Conservation (phyloP, 2,888 invertebrate genomes). For the Amaurobius ferox region DNA sequence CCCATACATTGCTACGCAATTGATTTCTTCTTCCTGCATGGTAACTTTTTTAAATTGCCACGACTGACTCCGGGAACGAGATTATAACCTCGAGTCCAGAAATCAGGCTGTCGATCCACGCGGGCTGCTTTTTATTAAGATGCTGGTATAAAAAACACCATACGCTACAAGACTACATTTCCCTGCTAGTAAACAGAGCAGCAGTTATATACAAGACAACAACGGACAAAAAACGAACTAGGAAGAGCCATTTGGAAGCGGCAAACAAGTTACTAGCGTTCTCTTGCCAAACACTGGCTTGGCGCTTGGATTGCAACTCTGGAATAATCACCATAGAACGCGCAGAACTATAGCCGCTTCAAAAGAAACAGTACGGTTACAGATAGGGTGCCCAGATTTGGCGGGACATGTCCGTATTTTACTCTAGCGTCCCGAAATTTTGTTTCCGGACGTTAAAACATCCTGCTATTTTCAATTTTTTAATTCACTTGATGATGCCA, state of each 20-base stretch:
- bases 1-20: slow-evolving; percentile 50
- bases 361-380: slow-evolving; percentile 8
- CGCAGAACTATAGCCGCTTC: slow-evolving; percentile 69
- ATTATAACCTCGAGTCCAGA: not conserved
- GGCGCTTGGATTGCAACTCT: slow-evolving; percentile 64
- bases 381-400: too few species aligned
- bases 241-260: slow-evolving; percentile 67
- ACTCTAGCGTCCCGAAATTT: too few species aligned
- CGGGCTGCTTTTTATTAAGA: slow-evolving; percentile 46
- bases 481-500: too few species aligned
- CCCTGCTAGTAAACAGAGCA: slow-evolving; percentile 69
- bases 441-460: too few species aligned
- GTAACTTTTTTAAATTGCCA: slow-evolving; percentile 43
- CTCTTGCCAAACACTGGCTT: slow-evolving; percentile 61
- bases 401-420: too few species aligned
- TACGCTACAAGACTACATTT: slow-evolving; percentile 66
- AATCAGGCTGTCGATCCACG: slow-evolving; percentile 31
- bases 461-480: too few species aligned
- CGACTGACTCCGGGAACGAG: not conserved
- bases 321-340: slow-evolving; percentile 71
- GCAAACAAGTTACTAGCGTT: slow-evolving; percentile 72
- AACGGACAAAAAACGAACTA: slow-evolving; percentile 68
- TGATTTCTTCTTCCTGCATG: slow-evolving; percentile 25
- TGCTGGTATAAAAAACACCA: slow-evolving; percentile 70
- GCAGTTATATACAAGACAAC: slow-evolving; percentile 71